Percentiles rank a stretch among this genome's conserved stretches.
phyloP scores from a whole-genome alignment of 2,888 invertebrate species.

The Frankliniella fusca region DNA sequence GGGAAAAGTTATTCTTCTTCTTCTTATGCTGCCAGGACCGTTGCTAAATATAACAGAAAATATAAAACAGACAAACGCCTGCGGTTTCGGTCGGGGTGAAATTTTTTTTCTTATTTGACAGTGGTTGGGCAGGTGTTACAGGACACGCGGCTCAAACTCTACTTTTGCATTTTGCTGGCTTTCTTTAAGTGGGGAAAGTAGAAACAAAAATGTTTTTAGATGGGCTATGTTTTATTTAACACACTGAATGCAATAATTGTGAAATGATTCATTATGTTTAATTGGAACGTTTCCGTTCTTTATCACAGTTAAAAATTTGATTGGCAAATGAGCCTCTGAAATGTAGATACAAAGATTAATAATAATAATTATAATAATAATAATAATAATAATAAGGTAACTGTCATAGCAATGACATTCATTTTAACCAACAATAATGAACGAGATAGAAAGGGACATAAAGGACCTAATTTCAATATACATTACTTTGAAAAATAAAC shows the following conservation, averaged over 20 bases:
- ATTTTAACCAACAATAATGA: slow-evolving; percentile 27
- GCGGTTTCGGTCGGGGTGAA: too few species aligned
- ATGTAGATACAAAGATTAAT: slow-evolving; percentile 27
- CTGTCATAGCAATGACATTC: slow-evolving; percentile 13
- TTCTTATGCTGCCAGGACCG: too few species aligned
- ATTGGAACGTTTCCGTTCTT: slow-evolving; percentile 22
- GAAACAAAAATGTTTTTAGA: background rate
- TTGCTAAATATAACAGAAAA: too few species aligned
- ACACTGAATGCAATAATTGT: slow-evolving; percentile 18
- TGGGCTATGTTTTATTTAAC: slow-evolving; percentile 23
- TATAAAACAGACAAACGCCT: too few species aligned
- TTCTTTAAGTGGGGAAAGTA: background rate
- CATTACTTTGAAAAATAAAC: slow-evolving; percentile 21
- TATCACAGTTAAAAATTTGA: slow-evolving; percentile 27
- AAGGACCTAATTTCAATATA: slow-evolving; percentile 20
- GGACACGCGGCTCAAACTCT: too few species aligned
- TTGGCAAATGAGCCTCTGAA: slow-evolving; percentile 26
- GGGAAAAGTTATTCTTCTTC: too few species aligned
- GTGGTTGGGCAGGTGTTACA: too few species aligned
- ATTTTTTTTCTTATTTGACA: too few species aligned
- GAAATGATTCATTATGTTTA: slow-evolving; percentile 18
- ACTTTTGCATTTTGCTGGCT: too few species aligned
- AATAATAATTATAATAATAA: slow-evolving; percentile 17
- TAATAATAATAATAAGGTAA: slow-evolving; percentile 25
- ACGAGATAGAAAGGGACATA: slow-evolving; percentile 17